These are phyloP conservation scores for Neosilurus mollespiculum DNA, from an alignment of 2,797 vertebrate species.

Conservation along the genomic window DNA sequence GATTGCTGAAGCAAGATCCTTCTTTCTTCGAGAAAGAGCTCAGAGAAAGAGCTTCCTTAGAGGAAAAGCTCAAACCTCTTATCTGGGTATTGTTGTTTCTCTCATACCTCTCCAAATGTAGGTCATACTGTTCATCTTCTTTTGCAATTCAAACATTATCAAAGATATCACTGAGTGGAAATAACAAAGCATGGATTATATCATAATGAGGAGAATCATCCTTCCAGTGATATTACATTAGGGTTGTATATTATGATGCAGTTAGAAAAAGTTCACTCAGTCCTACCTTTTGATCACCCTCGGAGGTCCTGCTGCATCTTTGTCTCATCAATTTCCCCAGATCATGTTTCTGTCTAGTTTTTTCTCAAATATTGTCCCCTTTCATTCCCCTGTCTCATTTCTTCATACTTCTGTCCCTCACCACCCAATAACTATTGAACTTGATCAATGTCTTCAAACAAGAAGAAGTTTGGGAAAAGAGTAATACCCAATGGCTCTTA, in stretches of 20 bases:
- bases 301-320: not conserved
- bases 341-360: not conserved
- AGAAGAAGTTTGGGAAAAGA: no score
- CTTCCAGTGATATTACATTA: not conserved
- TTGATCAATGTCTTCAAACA: no score
- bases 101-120: constrained; percentile 35
- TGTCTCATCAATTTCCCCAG: not conserved
- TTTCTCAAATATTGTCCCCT: not conserved
- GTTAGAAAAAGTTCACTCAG: not conserved
- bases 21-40: constrained; percentile 18
- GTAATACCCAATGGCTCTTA: no score
- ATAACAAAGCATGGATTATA: constrained; percentile 5
- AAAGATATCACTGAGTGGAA: constrained; percentile 10
- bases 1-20: constrained; percentile 10
- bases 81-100: constrained; percentile 32
- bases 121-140: constrained; percentile 31
- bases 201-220: not conserved
- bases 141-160: constrained; percentile 17
- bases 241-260: no score
- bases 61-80: constrained; percentile 25
- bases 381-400: not conserved
- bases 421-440: no score
- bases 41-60: not conserved
- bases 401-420: no score
- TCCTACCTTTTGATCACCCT: not conserved